Evolutionary conservation across 2,888 invertebrate species (phyloP).

Genomic region (Conus canariensis): DNA sequence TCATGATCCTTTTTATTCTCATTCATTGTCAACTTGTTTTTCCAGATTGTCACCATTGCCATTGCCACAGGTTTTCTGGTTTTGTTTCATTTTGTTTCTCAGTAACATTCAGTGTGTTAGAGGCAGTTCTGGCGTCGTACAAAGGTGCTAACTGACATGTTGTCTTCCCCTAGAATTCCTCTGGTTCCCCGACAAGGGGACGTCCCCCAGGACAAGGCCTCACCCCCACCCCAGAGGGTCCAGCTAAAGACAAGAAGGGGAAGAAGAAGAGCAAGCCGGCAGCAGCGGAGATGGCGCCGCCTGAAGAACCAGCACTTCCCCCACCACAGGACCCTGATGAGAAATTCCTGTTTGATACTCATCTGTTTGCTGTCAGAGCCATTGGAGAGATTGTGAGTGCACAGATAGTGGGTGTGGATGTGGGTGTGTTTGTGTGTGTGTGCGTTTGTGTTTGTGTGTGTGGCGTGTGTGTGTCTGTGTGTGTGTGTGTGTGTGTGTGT

Average conservation of each 20-base stretch:
- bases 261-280: slow-evolving; percentile 61
- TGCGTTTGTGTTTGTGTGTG: neutral
- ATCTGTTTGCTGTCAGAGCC: slow-evolving; percentile 60
- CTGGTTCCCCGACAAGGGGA: slow-evolving; percentile 73
- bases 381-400: slow-evolving; percentile 71
- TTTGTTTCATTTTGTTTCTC: too few species aligned
- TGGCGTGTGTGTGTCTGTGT: neutral
- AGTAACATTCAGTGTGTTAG: too few species aligned
- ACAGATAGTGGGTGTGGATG: neutral
- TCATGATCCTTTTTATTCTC: too few species aligned
- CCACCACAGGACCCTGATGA: slow-evolving; percentile 75
- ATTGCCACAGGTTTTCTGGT: too few species aligned
- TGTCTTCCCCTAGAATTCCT: slow-evolving; percentile 68
- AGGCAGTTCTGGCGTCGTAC: too few species aligned
- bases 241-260: slow-evolving; percentile 66
- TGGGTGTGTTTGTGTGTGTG: neutral
- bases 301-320: slow-evolving; percentile 66
- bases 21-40: too few species aligned
- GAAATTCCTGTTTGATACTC: slow-evolving; percentile 73
- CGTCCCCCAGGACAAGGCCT: slow-evolving; percentile 63
- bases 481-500: neutral
- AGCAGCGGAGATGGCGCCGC: slow-evolving; percentile 57
- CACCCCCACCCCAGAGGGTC: slow-evolving; percentile 59
- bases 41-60: too few species aligned
- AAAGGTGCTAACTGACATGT: neutral